These are phyloP conservation scores for Himalopsyche japonica DNA, from an alignment of 2,888 invertebrate species.

Conservation along the genomic window DNA sequence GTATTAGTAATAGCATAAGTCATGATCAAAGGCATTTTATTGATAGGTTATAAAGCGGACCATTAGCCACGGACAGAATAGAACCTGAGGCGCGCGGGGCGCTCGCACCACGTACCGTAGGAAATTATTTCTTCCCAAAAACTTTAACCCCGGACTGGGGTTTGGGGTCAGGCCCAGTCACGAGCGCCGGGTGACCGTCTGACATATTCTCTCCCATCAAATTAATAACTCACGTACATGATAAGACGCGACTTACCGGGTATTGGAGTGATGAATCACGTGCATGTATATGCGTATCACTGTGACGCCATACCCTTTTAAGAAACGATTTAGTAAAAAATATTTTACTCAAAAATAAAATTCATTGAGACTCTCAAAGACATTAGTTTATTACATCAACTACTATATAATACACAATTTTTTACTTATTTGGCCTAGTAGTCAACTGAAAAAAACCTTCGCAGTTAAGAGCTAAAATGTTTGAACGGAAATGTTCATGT, in stretches of 20 bases:
- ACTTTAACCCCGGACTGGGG: slow-evolving; percentile 3
- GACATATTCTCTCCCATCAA: slow-evolving; percentile 4
- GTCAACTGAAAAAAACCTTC: no score
- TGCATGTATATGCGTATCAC: background rate
- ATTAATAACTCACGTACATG: slow-evolving; percentile 11
- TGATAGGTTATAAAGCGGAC: slow-evolving; percentile 16
- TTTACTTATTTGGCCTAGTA: no score
- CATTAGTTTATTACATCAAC: no score
- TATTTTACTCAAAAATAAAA: no score
- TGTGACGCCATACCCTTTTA: background rate
- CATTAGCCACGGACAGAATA: background rate
- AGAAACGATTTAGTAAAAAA: background rate
- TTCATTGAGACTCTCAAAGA: no score
- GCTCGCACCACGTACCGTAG: background rate
- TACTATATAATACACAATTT: no score
- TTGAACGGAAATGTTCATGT: no score
- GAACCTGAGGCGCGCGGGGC: background rate
- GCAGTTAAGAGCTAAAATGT: no score
- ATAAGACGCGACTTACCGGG: background rate
- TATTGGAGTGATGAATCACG: background rate
- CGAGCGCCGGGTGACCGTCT: slow-evolving; percentile 9
- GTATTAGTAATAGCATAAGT: slow-evolving; percentile 13
- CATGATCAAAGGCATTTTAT: slow-evolving; percentile 14
- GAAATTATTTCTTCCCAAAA: slow-evolving; percentile 13
- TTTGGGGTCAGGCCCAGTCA: slow-evolving; percentile 25